These are phyloP conservation scores for Danio jaintianensis DNA, from an alignment of 2,797 vertebrate species.

Conservation along the genomic window DNA sequence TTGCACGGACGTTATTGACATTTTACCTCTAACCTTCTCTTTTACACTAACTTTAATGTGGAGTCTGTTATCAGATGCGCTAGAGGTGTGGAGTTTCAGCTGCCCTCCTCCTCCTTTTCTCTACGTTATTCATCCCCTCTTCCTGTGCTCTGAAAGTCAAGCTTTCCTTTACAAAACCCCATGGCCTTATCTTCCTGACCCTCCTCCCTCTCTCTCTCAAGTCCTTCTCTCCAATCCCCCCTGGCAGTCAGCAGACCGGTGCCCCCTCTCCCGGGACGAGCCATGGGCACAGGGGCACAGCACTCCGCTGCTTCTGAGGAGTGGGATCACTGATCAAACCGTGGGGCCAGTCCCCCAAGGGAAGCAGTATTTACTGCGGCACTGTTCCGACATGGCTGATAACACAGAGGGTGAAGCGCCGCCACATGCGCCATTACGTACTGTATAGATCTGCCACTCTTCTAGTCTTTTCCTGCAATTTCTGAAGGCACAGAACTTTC, in stretches of 20 bases:
- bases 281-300: slow-evolving; percentile 58
- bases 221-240: slow-evolving; percentile 38
- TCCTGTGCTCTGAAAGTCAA: slow-evolving; percentile 91
- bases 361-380: slow-evolving; percentile 71
- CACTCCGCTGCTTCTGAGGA: slow-evolving; percentile 46
- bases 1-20: slow-evolving; percentile 78
- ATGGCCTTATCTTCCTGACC: slow-evolving; percentile 86
- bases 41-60: slow-evolving; percentile 81
- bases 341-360: slow-evolving; percentile 56
- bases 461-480: background rate
- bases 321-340: slow-evolving; percentile 64
- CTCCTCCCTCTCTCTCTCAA: slow-evolving; percentile 76
- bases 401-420: slow-evolving; percentile 65
- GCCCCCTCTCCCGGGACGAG: slow-evolving; percentile 56
- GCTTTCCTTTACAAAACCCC: slow-evolving; percentile 85
- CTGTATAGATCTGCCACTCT: slow-evolving; percentile 20
- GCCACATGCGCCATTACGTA: slow-evolving; percentile 43
- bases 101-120: slow-evolving; percentile 79
- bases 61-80: slow-evolving; percentile 86
- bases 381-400: slow-evolving; percentile 79
- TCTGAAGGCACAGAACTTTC: background rate
- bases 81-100: slow-evolving; percentile 86
- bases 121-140: slow-evolving; percentile 82
- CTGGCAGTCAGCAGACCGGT: slow-evolving; percentile 45
- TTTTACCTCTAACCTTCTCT: slow-evolving; percentile 78